Base-by-base conservation (phyloP, 2,888 invertebrate species). In the Corbicula japonica region DNA sequence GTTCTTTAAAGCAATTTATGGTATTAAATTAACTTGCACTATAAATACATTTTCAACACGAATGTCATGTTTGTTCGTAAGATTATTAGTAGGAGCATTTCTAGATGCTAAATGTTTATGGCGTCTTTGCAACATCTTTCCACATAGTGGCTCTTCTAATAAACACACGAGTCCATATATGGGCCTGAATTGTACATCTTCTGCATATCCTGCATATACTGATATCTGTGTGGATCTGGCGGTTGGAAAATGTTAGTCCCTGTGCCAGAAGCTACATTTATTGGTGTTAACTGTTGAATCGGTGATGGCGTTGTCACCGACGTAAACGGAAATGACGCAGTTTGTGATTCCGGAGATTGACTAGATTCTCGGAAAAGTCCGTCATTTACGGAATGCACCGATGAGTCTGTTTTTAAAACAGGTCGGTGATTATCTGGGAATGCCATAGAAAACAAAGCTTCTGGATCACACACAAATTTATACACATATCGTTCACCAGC, bases 381-480 rank as follows among this genome's bases (percentile, higher is more conserved):
- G 23, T 86, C 87, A n/a, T 68, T 26, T 34, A 48, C 46, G 52
- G 80, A 68, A 58, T 79, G 76, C 48, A 50, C 50, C 21, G 85
- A 61, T 46, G 73, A 80, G 69, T 92, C 91, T 15, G 89, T 85
- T 79, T 92, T 92, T 41, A 92, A 88, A 46, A 91, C 85, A 5
- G 90, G 91, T 38, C 91, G 81, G 73, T 86, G 92, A 83, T 86
- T 91, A 83, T 88, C 92, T 18, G 89, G 91, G 78, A 93, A 91
- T 32, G 93, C 92, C 90, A 93, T 91, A 10, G 93, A 89, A 84
- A 93, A 92, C 26, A 94, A 87, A 3, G 93, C 92, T 48, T 94
- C 94, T 3, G 98, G 98, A 93, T 98, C 98, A 94, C 98, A 98
- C 0, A 98, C 98, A 93, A 98, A 98, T 92, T 98, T 97, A 95